Evolutionary conservation across 2,797 vertebrate species (phyloP), one percentile per base, ranked within the genome.

Genomic region (Hybognathus amarus): DNA sequence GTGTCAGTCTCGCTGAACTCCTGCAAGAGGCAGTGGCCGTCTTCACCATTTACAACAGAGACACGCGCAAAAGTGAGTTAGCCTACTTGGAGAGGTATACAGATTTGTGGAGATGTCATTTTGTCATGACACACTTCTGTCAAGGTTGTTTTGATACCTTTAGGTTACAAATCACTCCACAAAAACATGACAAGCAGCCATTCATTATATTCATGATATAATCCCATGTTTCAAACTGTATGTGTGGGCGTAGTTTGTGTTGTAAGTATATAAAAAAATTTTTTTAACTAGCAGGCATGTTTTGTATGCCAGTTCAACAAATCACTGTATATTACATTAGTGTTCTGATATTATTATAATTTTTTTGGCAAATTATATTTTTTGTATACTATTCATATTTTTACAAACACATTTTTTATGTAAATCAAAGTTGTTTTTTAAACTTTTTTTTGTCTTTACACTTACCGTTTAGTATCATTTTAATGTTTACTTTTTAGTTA

Each of bases 41-140:
- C 80, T 97, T 98, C 88, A 97, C 94, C 30, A 7, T 99, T 81
- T 97, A 96, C 92, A 97, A 98, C 91, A 94, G 93, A 92, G 95
- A 93, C 33, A 78, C 22, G 30, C 91, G 87, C 47, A 94, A 90
- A 91, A 92, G 95, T 90, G 67, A 87, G 85, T 12, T 38, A 33
- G 38, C 15, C 0, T 0, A 77, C 38, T 6, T 61, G 15, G 0
- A 68, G 18, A 15, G 42, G 38, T 59, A 22, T 17, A 20, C n/a
- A 2, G 5, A 12, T 12, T 66, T 38, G 40, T n/a, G 20, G 52
- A 50, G 30, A 73, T 47, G 4, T 74, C 20, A 2, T 75, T 75
- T 59, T 75, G 22, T 38, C 33, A n/a, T 56, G 20, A n/a, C 6
- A 24, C 12, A 54, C 4, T 56, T 75, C 18, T 56, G 20, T 75